Evolutionary conservation across 2,797 vertebrate species (phyloP).

Genomic region (Hozukius guyotensis): DNA sequence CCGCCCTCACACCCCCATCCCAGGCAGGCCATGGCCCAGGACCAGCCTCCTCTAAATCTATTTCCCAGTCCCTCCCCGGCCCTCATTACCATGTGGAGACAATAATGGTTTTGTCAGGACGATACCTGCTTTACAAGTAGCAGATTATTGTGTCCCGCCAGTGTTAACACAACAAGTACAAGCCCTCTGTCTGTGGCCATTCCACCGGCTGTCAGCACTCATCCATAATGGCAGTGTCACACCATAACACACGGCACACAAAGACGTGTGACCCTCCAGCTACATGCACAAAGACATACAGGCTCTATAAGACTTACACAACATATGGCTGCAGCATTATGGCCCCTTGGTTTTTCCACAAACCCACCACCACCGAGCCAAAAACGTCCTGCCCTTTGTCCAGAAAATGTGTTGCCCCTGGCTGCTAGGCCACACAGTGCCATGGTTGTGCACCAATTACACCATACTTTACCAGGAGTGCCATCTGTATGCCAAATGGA

Average conservation of each 20-base stretch:
- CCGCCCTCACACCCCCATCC: conserved; percentile 50
- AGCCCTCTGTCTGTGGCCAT: conserved; percentile 86
- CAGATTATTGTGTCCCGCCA: conserved; percentile 89
- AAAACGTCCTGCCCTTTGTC: conserved; percentile 76
- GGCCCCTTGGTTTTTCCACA: conserved; percentile 60
- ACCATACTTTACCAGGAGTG: conserved; percentile 73
- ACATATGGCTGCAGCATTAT: conserved; percentile 81
- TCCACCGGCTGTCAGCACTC: conserved; percentile 87
- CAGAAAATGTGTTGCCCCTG: conserved; percentile 76
- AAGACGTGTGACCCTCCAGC: conserved; percentile 80
- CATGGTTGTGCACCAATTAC: conserved; percentile 81
- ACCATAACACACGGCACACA: conserved; percentile 79
- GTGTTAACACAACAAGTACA: conserved; percentile 88
- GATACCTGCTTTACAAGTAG: conserved; percentile 94
- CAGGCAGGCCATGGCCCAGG: conserved; percentile 73
- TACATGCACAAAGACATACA: conserved; percentile 78
- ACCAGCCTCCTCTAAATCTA: conserved; percentile 84
- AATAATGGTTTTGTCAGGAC: conserved; percentile 89
- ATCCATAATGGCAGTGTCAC: conserved; percentile 85
- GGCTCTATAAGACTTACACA: conserved; percentile 77
- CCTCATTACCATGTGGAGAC: conserved; percentile 89
- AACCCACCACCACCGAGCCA: conserved; percentile 65
- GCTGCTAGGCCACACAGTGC: conserved; percentile 79
- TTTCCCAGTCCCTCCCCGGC: conserved; percentile 80
- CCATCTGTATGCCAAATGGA: conserved; percentile 82